Percentiles rank a stretch among this genome's conserved stretches.
These are phyloP conservation scores for Malurus elegans DNA, from an alignment of 2,113 vertebrate species.

Conservation along the genomic window DNA sequence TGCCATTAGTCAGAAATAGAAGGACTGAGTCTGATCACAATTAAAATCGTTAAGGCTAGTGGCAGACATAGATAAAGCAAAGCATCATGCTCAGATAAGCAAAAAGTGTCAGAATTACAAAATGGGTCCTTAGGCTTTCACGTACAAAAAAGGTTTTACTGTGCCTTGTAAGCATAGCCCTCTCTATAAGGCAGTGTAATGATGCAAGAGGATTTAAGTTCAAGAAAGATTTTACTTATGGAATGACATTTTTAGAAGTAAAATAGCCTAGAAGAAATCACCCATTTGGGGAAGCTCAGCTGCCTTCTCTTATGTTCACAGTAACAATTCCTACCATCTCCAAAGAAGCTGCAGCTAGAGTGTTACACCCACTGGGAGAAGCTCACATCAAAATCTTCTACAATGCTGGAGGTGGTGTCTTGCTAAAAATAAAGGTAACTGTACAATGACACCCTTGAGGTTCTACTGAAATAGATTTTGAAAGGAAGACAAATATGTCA, in stretches of 20 bases:
- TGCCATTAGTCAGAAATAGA: not conserved
- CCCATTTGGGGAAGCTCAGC: not conserved
- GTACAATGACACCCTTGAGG: not conserved
- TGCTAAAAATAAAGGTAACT: not conserved
- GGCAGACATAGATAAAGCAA: not conserved
- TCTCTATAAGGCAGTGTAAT: not conserved
- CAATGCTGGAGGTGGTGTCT: not conserved
- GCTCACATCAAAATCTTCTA: not conserved
- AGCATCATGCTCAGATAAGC: not conserved
- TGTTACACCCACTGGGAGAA: not conserved
- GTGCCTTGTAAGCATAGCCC: not conserved
- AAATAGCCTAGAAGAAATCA: not conserved
- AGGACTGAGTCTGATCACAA: not conserved
- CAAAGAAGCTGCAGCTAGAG: not conserved
- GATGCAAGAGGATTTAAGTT: not conserved
- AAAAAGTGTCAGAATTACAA: not conserved
- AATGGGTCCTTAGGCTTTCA: not conserved
- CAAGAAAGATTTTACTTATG: not conserved
- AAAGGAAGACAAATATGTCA: not conserved
- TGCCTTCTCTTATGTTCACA: not conserved
- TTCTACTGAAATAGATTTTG: not conserved
- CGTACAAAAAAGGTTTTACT: not conserved
- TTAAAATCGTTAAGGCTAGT: not conserved
- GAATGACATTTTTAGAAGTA: not conserved
- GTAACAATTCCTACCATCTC: not conserved